Evolutionary conservation across 2,113 vertebrate genomes (phyloP), one percentile per base, ranked within the genome.

Genomic region (Tetraodon nigroviridis): DNA sequence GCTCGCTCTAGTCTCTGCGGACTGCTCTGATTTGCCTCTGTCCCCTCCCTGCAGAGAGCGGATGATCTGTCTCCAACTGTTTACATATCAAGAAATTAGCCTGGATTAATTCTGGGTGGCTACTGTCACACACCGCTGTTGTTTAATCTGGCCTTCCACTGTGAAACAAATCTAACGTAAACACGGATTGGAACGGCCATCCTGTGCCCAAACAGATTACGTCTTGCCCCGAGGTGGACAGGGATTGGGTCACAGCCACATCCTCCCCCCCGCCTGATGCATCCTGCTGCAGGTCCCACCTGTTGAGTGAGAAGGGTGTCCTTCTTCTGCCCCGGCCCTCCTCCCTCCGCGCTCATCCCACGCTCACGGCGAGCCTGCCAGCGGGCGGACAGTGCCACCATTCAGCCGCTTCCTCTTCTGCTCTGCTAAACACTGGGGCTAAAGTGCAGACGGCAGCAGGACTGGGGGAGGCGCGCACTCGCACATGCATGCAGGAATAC

Each of bases 321-420:
- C 78, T 82, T 82, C 79, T 78, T 83, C 63, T 14, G 61, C 59
- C 67, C 57, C 4, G 42, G 46, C 21, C 64, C 65, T 53, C 73
- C 44, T 32, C 63, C 69, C 60, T 37, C 29, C 69, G 57, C 17
- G 49, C 42, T 24, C 18, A 11, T 24, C 21, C 59, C 66, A 66
- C 22, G 47, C 45, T 70, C 42, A 22, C n/a, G 55, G 73, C 16
- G 1, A 59, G 62, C 24, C 37, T 83, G 84, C 83, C 84, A 85
- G 79, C 44, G 21, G 52, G 73, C 40, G 65, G 67, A 84, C 82
- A 85, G 81, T 82, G 71, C 71, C 74, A 79, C 84, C 84, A 87
- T 85, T 87, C 85, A 85, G 80, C 75, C 29, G 69, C 76, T 84
- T 84, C 83, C 81, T 83, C 78, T 82, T 79, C 83, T 71, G 80